These are phyloP conservation scores for Cephus rjabovi DNA, from an alignment of 2,888 invertebrate species.

Conservation along the genomic window DNA sequence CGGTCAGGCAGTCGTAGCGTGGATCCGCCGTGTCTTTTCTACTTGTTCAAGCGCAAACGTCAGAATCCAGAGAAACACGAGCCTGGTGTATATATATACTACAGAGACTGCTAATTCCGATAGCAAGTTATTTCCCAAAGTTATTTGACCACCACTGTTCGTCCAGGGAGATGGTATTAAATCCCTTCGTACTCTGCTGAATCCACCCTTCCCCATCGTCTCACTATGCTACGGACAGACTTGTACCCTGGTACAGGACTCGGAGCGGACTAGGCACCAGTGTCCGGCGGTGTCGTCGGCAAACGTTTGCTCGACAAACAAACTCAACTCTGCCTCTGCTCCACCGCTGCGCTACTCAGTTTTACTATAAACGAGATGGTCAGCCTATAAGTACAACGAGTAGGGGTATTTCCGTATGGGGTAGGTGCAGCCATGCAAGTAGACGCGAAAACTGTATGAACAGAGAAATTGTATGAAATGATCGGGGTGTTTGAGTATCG, in stretches of 20 bases:
- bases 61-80: background rate
- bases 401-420: background rate
- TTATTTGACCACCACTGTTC: slow-evolving; percentile 65
- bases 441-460: background rate
- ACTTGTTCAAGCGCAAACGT: background rate
- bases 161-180: slow-evolving; percentile 63
- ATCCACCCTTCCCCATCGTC: slow-evolving; percentile 21
- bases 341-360: slow-evolving; percentile 48
- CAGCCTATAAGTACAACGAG: slow-evolving; percentile 46
- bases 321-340: slow-evolving; percentile 52
- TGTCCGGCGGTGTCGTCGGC: slow-evolving; percentile 66
- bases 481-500: background rate
- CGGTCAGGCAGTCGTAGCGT: too few species aligned
- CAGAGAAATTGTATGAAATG: background rate
- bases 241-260: slow-evolving; percentile 41
- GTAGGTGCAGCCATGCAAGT: background rate
- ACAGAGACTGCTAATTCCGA: background rate
- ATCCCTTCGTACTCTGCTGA: slow-evolving; percentile 40
- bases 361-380: slow-evolving; percentile 60
- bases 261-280: slow-evolving; percentile 58
- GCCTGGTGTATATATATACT: background rate
- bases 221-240: slow-evolving; percentile 52
- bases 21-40: background rate
- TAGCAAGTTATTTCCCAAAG: slow-evolving; percentile 54
- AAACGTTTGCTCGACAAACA: slow-evolving; percentile 66